A percentile compares a stretch with the other conserved stretches of the same genome.
Conservation (phyloP, 2,797 vertebrate genomes). For the Macropus fuliginosus region DNA sequence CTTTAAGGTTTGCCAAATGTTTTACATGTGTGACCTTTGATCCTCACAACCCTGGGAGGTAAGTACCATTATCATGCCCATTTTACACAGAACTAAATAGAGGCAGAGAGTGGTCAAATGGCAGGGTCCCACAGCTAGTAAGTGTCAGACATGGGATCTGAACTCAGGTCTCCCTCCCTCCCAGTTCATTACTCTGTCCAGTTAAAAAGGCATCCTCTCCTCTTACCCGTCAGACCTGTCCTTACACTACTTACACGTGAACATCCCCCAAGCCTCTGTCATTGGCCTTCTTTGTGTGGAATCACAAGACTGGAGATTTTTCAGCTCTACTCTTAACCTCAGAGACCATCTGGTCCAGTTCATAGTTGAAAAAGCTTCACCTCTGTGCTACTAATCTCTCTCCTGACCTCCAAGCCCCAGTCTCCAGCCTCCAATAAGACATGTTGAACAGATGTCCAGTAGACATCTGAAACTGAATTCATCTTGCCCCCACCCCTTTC, state of each 20-base stretch:
- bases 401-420: neutral
- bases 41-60: neutral
- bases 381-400: neutral
- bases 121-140: neutral
- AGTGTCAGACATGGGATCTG: neutral
- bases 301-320: neutral
- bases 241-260: neutral
- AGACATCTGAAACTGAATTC: neutral
- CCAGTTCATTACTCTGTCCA: neutral
- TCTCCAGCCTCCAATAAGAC: neutral
- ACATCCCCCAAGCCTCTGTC: neutral
- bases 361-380: neutral
- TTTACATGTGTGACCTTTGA: neutral
- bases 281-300: neutral
- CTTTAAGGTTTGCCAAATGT: neutral
- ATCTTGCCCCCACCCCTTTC: neutral
- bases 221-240: neutral
- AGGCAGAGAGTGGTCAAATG: neutral
- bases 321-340: neutral
- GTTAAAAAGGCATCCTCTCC: neutral
- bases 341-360: neutral
- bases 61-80: no score
- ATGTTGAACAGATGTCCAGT: neutral
- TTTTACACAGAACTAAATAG: neutral
- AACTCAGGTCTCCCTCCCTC: neutral